Evolutionary conservation across 2,797 vertebrate genomes (phyloP).

Genomic region (Merluccius polli): DNA sequence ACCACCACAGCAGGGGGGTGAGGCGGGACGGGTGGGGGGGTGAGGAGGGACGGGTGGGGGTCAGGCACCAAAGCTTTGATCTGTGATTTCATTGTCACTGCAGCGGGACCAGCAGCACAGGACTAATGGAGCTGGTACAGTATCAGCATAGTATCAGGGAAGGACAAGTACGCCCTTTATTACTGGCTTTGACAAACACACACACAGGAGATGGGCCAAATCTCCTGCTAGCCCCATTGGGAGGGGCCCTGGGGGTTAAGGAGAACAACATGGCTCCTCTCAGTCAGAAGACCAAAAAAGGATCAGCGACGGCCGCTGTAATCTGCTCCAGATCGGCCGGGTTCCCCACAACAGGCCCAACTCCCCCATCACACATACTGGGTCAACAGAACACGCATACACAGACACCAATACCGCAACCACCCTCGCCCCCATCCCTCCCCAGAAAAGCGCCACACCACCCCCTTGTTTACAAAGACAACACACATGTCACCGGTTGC

Average conservation of each 20-base stretch:
- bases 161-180: constrained; percentile 24
- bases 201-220: neutral
- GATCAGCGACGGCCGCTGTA: neutral
- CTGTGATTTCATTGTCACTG: constrained; percentile 45
- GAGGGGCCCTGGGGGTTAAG: neutral
- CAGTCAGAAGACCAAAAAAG: neutral
- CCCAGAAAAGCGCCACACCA: neutral
- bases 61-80: constrained; percentile 42
- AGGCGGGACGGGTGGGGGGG: neutral
- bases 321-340: neutral
- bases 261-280: neutral
- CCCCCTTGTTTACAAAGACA: neutral
- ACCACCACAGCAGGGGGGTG: neutral
- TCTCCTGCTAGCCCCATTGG: neutral
- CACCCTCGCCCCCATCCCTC: neutral
- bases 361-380: neutral
- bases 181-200: constrained; percentile 13
- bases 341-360: neutral
- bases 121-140: constrained; percentile 36
- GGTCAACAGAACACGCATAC: neutral
- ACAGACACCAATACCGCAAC: neutral
- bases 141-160: constrained; percentile 29
- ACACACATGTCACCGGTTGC: neutral
- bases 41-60: neutral
- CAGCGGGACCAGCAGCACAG: constrained; percentile 29